Base-by-base conservation (phyloP, 1,140 invertebrate genomes). In the Ceratina calcarata region DNA sequence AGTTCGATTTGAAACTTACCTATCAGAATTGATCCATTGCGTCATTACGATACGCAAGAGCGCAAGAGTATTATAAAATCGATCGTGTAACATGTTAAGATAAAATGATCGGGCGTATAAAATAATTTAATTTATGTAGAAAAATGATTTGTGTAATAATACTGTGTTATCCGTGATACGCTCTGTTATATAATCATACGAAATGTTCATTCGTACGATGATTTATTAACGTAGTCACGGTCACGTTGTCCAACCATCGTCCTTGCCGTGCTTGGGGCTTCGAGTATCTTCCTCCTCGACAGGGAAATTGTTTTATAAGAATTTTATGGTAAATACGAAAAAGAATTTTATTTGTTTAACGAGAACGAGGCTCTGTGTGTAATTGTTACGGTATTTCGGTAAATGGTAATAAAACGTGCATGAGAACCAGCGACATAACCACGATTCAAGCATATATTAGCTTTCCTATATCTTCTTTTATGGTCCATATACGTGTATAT, bases 361-460 rank as follows among this genome's bases (percentile, higher is more conserved):
- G 2, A 15, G 2, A 55, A 13, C 2, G n/a, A 61, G 20, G 24
- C 55, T 13, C 7, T 13, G n/a, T 18, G 45, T 3, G 12, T 3
- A 24, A 16, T 0, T 45, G 37, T 12, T 2, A 6, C 22, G 64
- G 53, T 80, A 8, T 58, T 20, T 20, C 0, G 49, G 0, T 18
- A 7, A 16, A n/a, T 20, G 55, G 75, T 77, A 65, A 18, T 10
- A 27, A 8, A 58, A 4, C 32, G 24, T 65, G 7, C 24, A 15
- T 45, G 22, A 37, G 60, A 82, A 49, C 80, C 57, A 64, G 80
- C 65, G 73, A 70, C 61, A 83, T 91, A 91, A 90, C 90, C 90
- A 89, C n/a, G 24, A 10, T 69, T 66, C 22, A 2, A 18, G 0
- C 16, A 53, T 27, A 24, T 7, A 71, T 45, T 64, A 62, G 45